phyloP scores from a whole-genome alignment of 2,888 invertebrate species.

The Tipula confusa region DNA sequence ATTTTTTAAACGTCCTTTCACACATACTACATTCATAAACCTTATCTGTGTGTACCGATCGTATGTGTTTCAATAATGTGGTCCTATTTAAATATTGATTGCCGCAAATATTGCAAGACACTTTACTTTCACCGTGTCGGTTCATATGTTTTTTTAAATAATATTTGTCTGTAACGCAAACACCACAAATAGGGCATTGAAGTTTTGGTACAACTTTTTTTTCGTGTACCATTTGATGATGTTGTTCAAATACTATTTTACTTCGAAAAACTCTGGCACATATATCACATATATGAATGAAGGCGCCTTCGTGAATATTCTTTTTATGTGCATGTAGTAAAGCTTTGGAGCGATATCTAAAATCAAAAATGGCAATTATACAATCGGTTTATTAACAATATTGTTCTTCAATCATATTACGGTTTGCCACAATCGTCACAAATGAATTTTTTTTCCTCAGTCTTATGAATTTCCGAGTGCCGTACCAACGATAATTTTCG shows the following conservation, averaged over 20 bases:
- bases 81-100: constrained; percentile 38
- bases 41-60: constrained; percentile 45
- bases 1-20: constrained; percentile 45
- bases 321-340: constrained; percentile 43
- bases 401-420: background rate
- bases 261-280: constrained; percentile 48
- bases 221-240: constrained; percentile 41
- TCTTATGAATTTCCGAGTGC: constrained; percentile 37
- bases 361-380: background rate
- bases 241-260: constrained; percentile 44
- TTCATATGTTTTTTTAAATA: constrained; percentile 46
- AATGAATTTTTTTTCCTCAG: constrained; percentile 38
- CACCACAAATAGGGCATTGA: constrained; percentile 46
- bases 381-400: no score
- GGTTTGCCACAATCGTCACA: constrained; percentile 45
- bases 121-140: constrained; percentile 43
- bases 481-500: constrained; percentile 38
- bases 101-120: constrained; percentile 45
- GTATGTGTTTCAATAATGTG: constrained; percentile 45
- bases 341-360: constrained; percentile 44
- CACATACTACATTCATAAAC: constrained; percentile 46
- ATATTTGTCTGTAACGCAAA: constrained; percentile 46
- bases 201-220: constrained; percentile 44
- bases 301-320: constrained; percentile 35
- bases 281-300: constrained; percentile 38